Base-by-base conservation (phyloP, 2,888 invertebrate species). In the Platycheirus albimanus region DNA sequence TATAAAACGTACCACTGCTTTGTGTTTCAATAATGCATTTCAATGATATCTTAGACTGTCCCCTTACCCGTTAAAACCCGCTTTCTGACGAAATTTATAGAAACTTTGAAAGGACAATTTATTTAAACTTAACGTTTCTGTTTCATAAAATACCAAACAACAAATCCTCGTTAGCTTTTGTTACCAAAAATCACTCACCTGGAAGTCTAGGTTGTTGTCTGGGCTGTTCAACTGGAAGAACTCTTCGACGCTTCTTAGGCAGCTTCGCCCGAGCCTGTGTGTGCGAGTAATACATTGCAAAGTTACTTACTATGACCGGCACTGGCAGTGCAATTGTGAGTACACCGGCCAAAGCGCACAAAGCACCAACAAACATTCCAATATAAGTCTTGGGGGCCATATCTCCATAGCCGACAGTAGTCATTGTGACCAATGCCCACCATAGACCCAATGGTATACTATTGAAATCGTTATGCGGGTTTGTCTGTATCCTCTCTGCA, bases 381-480 rank as follows among this genome's bases (percentile, higher is more conserved):
- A 98, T 96, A 91, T 99, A 99, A 47, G 99, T 99, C 91, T 98
- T 98, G 83, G 99, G 98, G 87, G 96, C 98, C 98, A 99, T 99
- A 91, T 99, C 98, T 76, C 99, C 99, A 91, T 99, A 99, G 49
- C 99, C 99, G 76, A 99, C 98, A 0, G 98, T 98, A 86, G 99
- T 99, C 99, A 99, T 99, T 86, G 99, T 99, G 86, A 99, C 98
- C 91, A 99, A 94, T 51, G 99, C 99, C 99, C 99, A 99, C 99
- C 99, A 99, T 86, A 99, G 92, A 51, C 99, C 99, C 88, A 98
- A 93, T 51, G 99, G 99, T 93, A 99, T 99, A 91, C 98, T 98
- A 91, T 98, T 97, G 93, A 99, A 99, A 92, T 98, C 98, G 92
- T 99, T 99, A 91, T 97, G 95, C 81, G 97, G 97, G 92, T 97